Evolutionary conservation across 2,888 invertebrate genomes (phyloP), one percentile per base, ranked within the genome.

Genomic region (Eristalinus sepulchralis): DNA sequence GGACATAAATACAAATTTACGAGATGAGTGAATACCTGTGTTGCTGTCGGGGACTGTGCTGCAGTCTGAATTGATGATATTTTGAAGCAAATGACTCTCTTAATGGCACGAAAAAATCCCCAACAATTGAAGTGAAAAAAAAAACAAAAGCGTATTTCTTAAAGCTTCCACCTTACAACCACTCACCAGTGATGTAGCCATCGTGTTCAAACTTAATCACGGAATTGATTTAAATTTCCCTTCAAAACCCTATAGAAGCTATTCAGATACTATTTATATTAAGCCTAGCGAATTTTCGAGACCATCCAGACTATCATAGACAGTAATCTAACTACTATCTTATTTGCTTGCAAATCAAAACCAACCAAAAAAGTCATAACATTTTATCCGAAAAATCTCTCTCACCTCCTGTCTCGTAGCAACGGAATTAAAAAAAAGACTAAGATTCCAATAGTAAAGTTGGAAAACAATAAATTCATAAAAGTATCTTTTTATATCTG

Each of bases 21-120:
- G 77, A 82, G 77, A 85, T 82, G 85, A 83, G 83, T 83, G 83
- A 86, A 86, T 82, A 86, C 82, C 85, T 78, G 85, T 82, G 77
- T 82, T 75, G 66, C 63, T 73, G 64, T 53, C 33, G 71, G 55
- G 39, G n/a, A n/a, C n/a, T n/a, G n/a, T n/a, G 2, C 27, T 27
- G 2, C 55, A 60, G 39, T 60, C 59, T 31, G 66, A 33, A 73
- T 62, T 39, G 47, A 36, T 36, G 62, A 68, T 76, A 64, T 75
- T 75, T 67, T 75, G 67, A 60, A 53, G 66, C 55, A 71, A 84
- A 80, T 76, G 80, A 62, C 67, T 47, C 47, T 53, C 62, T 59
- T 84, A 71, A 84, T 81, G 84, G 57, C 47, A 13, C 17, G 22
- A 57, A 57, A 4, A 57, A 13, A 57, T 13, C 10, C 9, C 24